These are phyloP conservation scores for Poeciliopsis turneri DNA, from an alignment of 2,797 vertebrate species.

Conservation along the genomic window DNA sequence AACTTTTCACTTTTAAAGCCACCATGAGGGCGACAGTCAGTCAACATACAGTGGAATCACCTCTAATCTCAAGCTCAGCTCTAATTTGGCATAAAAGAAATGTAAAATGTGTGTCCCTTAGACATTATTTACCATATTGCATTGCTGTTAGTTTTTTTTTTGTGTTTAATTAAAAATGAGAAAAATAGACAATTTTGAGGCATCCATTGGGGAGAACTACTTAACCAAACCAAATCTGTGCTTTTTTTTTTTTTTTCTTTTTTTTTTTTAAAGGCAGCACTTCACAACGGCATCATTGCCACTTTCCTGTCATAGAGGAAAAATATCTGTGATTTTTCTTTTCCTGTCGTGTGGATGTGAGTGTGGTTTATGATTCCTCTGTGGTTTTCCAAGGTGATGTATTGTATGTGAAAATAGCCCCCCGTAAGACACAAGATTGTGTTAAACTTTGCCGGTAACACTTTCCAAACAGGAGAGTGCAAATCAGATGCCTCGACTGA, in stretches of 20 bases:
- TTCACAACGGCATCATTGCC: conserved; percentile 19
- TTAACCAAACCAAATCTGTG: conserved; percentile 8
- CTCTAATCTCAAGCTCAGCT: not conserved
- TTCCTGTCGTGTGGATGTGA: conserved; percentile 10
- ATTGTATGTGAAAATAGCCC: conserved; percentile 61
- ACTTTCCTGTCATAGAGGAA: conserved; percentile 40
- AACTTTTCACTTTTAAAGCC: not conserved
- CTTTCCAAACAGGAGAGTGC: conserved; percentile 65
- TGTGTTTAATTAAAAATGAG: not conserved
- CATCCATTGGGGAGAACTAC: not conserved
- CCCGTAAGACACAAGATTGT: conserved; percentile 67
- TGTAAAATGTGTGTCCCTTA: not conserved
- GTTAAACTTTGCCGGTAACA: conserved; percentile 77
- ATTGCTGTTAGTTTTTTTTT: not conserved
- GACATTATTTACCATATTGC: not conserved
- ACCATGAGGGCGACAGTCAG: not conserved
- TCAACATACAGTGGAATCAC: not conserved
- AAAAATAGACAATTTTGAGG: not conserved
- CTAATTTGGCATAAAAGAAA: not conserved
- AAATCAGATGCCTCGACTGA: conserved; percentile 67
- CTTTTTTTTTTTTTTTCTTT: conserved; percentile 16
- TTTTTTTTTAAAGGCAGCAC: not conserved
- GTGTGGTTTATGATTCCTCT: conserved; percentile 40
- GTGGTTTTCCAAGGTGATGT: conserved; percentile 46
- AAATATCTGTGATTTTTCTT: conserved; percentile 39